Percentiles rank a stretch among this genome's conserved stretches.
phyloP scores from a whole-genome alignment of 2,888 invertebrate genomes.

The Balanococcus diminutus region DNA sequence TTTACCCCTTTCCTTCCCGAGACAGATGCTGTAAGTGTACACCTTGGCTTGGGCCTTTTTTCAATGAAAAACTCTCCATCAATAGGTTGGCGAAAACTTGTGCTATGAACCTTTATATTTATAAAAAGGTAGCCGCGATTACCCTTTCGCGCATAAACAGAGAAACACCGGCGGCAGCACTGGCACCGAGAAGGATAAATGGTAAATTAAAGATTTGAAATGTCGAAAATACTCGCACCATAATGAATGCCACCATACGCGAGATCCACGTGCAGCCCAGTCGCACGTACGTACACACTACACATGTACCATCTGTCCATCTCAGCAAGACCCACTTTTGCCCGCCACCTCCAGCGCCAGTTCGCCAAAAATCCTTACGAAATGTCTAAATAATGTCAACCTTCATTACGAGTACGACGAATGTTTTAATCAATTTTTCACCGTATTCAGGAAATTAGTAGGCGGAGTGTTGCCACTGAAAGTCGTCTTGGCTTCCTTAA shows the following conservation, averaged over 20 bases:
- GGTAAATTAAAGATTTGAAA: slow-evolving; percentile 16
- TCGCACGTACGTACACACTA: background rate
- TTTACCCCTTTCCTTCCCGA: no score
- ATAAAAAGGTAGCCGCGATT: background rate
- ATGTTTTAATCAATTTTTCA: slow-evolving; percentile 32
- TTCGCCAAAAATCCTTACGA: background rate
- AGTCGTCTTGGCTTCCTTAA: background rate
- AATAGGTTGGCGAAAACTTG: background rate
- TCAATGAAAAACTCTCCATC: no score
- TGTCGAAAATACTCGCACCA: background rate
- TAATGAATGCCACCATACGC: background rate
- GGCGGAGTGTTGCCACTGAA: background rate
- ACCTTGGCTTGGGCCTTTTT: no score
- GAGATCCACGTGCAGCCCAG: slow-evolving; percentile 12
- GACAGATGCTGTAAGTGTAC: no score
- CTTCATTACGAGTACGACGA: slow-evolving; percentile 34
- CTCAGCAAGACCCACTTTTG: slow-evolving; percentile 3
- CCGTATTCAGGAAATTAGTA: slow-evolving; percentile 2
- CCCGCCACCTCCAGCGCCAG: background rate
- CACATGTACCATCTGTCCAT: slow-evolving; percentile 1
- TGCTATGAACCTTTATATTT: background rate
- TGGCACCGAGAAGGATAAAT: background rate
- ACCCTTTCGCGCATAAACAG: background rate
- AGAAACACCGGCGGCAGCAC: background rate
- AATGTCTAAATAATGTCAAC: slow-evolving; percentile 41